phyloP scores from a whole-genome alignment of 2,888 invertebrate species.

The Zelleria hepariella region DNA sequence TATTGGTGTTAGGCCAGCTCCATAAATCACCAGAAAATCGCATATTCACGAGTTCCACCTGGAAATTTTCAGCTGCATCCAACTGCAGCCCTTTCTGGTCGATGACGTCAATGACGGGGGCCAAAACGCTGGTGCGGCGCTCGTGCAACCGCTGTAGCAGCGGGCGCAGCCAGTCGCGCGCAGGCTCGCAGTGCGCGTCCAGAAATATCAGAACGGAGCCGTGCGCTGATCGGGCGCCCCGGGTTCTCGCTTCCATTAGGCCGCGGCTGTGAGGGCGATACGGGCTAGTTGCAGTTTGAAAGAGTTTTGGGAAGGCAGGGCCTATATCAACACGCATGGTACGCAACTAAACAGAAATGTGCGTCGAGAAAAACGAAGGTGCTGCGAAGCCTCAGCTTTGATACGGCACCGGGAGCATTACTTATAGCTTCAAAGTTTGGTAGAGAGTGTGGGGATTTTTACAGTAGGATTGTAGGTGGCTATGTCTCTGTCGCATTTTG shows the following conservation, averaged over 20 bases:
- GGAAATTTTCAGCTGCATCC: conserved; percentile 38
- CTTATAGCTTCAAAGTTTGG: no score
- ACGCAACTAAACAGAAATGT: no score
- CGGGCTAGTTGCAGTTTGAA: background rate
- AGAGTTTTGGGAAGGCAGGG: no score
- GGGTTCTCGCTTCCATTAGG: conserved; percentile 85
- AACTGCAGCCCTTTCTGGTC: conserved; percentile 62
- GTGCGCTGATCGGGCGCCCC: conserved; percentile 85
- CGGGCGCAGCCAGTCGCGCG: conserved; percentile 89
- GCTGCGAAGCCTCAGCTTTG: no score
- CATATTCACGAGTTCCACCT: conserved; percentile 30
- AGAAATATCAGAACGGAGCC: conserved; percentile 89
- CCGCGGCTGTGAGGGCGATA: conserved; percentile 1
- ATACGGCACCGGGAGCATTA: no score
- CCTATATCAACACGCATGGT: background rate
- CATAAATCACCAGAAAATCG: background rate
- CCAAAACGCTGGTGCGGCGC: conserved; percentile 81
- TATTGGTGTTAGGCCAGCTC: no score
- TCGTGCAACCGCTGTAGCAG: conserved; percentile 88
- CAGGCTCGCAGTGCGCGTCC: conserved; percentile 93
- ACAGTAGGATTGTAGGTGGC: no score
- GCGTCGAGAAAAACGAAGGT: no score
- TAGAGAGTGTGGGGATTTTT: no score
- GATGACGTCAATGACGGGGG: conserved; percentile 89
- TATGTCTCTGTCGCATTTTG: no score